Conservation (phyloP, 2,888 invertebrate species). For the Leptogaster cylindrica region DNA sequence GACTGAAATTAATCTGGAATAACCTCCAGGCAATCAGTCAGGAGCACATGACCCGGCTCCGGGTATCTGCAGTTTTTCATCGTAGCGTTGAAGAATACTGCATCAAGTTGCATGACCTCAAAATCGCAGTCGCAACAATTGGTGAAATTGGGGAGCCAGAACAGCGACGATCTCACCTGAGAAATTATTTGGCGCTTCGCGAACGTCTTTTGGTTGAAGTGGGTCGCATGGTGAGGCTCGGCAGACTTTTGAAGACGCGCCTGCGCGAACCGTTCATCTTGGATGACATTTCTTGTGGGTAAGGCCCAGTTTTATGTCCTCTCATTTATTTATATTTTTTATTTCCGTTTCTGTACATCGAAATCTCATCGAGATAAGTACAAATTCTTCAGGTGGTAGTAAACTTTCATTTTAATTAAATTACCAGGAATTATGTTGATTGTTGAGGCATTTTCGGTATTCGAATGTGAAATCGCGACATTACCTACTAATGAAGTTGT, state of each 20-base stretch:
- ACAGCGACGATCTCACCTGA: slow-evolving; percentile 62
- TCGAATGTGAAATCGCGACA: slow-evolving; percentile 14
- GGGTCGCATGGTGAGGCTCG: slow-evolving; percentile 74
- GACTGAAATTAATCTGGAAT: slow-evolving; percentile 73
- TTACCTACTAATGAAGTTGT: slow-evolving; percentile 21
- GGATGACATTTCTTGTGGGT: slow-evolving; percentile 51
- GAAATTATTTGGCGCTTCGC: slow-evolving; percentile 66
- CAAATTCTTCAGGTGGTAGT: not conserved
- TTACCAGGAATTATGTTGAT: not conserved
- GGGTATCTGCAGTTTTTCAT: slow-evolving; percentile 78
- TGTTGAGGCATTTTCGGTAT: not conserved
- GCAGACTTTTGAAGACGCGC: slow-evolving; percentile 70
- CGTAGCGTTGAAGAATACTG: slow-evolving; percentile 72
- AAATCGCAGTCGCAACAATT: slow-evolving; percentile 65
- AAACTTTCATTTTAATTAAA: slow-evolving; percentile 35
- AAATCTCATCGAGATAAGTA: slow-evolving; percentile 30
- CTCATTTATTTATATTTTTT: not conserved
- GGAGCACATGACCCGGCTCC: slow-evolving; percentile 76
- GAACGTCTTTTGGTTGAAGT: slow-evolving; percentile 74
- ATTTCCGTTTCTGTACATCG: not conserved
- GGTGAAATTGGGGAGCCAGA: slow-evolving; percentile 60
- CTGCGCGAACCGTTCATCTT: slow-evolving; percentile 69
- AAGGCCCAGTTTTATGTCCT: slow-evolving; percentile 10
- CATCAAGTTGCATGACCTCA: slow-evolving; percentile 67
- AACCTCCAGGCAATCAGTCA: slow-evolving; percentile 72